Conservation (phyloP, 1,140 invertebrate genomes). For the Orius insidiosus region DNA sequence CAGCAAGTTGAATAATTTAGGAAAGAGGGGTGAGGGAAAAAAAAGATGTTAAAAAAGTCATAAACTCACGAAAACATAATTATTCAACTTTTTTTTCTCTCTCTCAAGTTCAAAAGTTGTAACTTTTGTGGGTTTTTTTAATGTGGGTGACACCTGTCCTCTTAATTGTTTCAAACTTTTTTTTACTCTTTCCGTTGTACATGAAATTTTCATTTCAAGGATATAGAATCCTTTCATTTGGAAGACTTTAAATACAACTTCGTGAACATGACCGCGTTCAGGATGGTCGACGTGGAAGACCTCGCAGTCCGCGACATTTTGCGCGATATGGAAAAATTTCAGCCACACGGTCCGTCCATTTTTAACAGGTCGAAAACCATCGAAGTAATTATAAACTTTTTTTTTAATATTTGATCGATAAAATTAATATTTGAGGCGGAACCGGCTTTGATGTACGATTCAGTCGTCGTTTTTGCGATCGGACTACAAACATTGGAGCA, state of each 20-base stretch:
- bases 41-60: too few relatives aligned
- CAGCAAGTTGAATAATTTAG: neutral
- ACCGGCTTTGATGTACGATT: conserved; percentile 62
- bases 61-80: too few relatives aligned
- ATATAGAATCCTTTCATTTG: conserved; percentile 76
- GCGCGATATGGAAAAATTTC: conserved; percentile 45
- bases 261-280: conserved; percentile 83
- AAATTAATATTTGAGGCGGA: conserved; percentile 39
- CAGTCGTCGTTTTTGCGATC: conserved; percentile 54
- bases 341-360: conserved; percentile 32
- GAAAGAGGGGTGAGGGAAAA: neutral
- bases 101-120: too few relatives aligned
- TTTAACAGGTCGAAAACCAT: conserved; percentile 38
- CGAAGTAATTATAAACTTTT: conserved; percentile 27
- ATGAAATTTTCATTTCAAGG: conserved; percentile 36
- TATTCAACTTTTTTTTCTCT: too few relatives aligned
- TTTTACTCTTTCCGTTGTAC: neutral
- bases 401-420: neutral
- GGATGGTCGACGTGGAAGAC: conserved; percentile 47
- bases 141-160: neutral
- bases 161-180: conserved; percentile 3
- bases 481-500: conserved; percentile 48
- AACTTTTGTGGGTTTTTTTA: too few relatives aligned
- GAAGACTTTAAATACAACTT: conserved; percentile 89
- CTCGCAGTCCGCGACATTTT: conserved; percentile 33